Evolutionary conservation across 1,140 invertebrate genomes (phyloP).

Genomic region (Brachionus plicatilis): DNA sequence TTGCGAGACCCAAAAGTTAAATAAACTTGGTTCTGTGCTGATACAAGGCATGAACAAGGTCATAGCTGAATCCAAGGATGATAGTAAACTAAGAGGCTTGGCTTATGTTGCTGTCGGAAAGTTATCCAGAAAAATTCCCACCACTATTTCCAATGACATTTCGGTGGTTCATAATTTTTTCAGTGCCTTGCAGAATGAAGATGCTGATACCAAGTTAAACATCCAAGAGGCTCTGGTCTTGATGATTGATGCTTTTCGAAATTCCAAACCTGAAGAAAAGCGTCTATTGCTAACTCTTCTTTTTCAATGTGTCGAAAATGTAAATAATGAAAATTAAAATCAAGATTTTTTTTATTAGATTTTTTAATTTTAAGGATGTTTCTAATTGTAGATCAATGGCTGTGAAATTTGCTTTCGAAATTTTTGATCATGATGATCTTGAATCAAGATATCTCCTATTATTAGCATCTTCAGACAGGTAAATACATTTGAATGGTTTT

Average conservation of each 20-base stretch:
- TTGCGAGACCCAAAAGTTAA: constrained; percentile 61
- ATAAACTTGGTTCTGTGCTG: constrained; percentile 63
- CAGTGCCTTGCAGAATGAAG: constrained; percentile 62
- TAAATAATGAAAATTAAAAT: not conserved
- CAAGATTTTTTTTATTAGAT: not conserved
- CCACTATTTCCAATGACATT: constrained; percentile 65
- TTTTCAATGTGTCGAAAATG: constrained; percentile 29
- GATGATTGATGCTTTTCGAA: constrained; percentile 66
- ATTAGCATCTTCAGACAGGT: constrained; percentile 76
- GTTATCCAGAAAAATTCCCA: constrained; percentile 65
- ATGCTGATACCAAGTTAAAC: constrained; percentile 62
- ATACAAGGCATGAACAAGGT: constrained; percentile 67
- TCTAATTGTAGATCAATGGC: constrained; percentile 64
- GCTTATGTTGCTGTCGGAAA: constrained; percentile 71
- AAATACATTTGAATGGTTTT: constrained; percentile 44
- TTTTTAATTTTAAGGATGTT: constrained; percentile 34
- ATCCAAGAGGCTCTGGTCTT: constrained; percentile 67
- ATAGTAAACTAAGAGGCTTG: constrained; percentile 62
- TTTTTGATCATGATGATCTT: constrained; percentile 73
- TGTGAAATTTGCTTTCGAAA: constrained; percentile 71
- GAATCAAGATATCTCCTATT: constrained; percentile 75
- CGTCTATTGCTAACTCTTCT: constrained; percentile 44
- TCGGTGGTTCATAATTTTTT: constrained; percentile 65
- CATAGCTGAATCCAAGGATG: constrained; percentile 60
- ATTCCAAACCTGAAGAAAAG: constrained; percentile 52